Evolutionary conservation across 2,797 vertebrate genomes (phyloP), one percentile per base, ranked within the genome.

Genomic region (Danio choprae): DNA sequence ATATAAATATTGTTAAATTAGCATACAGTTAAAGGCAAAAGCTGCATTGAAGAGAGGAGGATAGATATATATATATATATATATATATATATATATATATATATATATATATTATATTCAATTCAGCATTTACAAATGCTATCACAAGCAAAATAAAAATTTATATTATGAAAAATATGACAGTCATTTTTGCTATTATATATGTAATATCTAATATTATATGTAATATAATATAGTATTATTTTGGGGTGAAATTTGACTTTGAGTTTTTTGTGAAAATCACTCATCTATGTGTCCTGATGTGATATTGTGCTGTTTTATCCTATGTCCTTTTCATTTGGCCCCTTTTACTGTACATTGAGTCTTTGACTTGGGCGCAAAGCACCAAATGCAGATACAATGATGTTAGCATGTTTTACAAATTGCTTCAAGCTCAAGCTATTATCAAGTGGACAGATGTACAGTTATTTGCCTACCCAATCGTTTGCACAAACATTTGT

Each of bases 311-410:
- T 67, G 53, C 29, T 63, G 36, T 70, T 65, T 65, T 50, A 58
- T 22, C 70, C 38, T 65, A 20, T 74, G 55, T 84, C 40, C 71
- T 75, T 38, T 40, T 75, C 65, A 46, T 68, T 58, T 77, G 41
- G 40, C 55, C 36, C 36, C 38, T 70, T 56, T 78, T 78, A 29
- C 29, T 29, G 29, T 62, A 41, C 38, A 50, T 73, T 16, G 70
- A 82, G 74, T 75, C 5, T 64, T 83, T 74, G 80, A 87, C 80
- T 80, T 81, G 16, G 63, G 53, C 81, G 68, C 60, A 77, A 82
- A 81, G 84, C 82, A 83, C 81, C 81, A 82, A 82, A 63, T 64
- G 59, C 53, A 22, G 43, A 15, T 43, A 41, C 79, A 41, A 60
- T 43, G 48, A 68, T 8, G 16, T 71, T 16, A 64, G 53, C 22